phyloP scores from a whole-genome alignment of 2,797 vertebrate species.

The Passerculus sandwichensis region DNA sequence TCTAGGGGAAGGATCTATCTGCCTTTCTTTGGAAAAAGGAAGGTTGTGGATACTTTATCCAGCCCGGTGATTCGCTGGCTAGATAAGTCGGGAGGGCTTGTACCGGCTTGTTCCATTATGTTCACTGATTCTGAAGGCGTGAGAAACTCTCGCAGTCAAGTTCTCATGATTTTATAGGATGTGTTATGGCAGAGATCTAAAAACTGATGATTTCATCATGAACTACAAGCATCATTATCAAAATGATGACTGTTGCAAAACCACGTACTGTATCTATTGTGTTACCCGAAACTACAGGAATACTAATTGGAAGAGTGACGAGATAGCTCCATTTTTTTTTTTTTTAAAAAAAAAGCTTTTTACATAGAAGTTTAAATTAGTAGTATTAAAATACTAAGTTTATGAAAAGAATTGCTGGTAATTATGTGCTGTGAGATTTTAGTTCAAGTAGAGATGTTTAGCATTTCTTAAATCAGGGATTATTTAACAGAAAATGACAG shows the following conservation, averaged over 20 bases:
- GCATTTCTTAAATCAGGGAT: slow-evolving; percentile 36
- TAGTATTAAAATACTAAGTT: neutral
- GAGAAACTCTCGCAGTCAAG: slow-evolving; percentile 90
- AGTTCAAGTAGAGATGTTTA: neutral
- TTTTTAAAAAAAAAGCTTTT: neutral
- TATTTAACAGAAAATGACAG: slow-evolving; percentile 18
- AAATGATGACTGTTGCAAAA: slow-evolving; percentile 83
- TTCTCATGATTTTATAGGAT: slow-evolving; percentile 95
- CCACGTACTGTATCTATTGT: slow-evolving; percentile 70
- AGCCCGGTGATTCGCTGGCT: slow-evolving; percentile 61
- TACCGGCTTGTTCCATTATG: slow-evolving; percentile 84
- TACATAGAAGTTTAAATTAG: neutral
- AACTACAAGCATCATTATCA: slow-evolving; percentile 77
- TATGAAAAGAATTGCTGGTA: neutral
- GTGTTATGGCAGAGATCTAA: slow-evolving; percentile 83
- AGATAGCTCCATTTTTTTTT: slow-evolving; percentile 21
- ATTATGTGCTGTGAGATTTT: neutral
- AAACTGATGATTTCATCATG: slow-evolving; percentile 82
- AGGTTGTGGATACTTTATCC: slow-evolving; percentile 64
- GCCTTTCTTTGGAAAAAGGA: slow-evolving; percentile 58
- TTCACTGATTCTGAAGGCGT: slow-evolving; percentile 86
- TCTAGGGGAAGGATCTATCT: slow-evolving; percentile 20
- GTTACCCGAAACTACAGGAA: slow-evolving; percentile 67
- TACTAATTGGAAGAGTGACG: slow-evolving; percentile 54
- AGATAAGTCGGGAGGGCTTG: slow-evolving; percentile 85